Conservation (phyloP, 2,888 invertebrate species). For the Rhopalosiphum nymphaeae region DNA sequence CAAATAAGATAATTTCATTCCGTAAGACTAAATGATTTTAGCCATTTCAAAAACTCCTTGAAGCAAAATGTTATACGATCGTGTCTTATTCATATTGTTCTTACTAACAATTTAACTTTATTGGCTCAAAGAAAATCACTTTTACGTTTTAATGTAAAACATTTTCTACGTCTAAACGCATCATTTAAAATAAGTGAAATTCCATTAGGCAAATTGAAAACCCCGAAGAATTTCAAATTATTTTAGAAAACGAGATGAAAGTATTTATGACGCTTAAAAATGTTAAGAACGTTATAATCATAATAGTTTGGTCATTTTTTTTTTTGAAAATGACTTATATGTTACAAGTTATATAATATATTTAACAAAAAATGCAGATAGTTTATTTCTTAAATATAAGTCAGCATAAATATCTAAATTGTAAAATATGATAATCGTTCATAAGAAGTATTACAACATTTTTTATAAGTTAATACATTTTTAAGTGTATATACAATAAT, state of each 20-base stretch:
- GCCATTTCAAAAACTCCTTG: constrained; percentile 42
- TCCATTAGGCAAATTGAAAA: constrained; percentile 62
- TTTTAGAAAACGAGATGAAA: constrained; percentile 13
- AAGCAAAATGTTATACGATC: constrained; percentile 30
- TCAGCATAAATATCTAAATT: neutral
- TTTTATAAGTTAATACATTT: neutral
- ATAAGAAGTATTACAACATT: neutral
- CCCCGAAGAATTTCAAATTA: neutral
- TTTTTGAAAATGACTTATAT: neutral
- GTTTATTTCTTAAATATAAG: neutral
- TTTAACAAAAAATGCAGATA: neutral
- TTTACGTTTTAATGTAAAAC: constrained; percentile 38
- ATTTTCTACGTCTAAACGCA: neutral
- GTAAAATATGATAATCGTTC: neutral
- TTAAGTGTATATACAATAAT: neutral
- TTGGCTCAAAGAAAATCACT: constrained; percentile 28
- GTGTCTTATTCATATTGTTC: constrained; percentile 31
- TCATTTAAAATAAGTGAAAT: constrained; percentile 47
- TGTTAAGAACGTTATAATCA: neutral
- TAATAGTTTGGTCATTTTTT: neutral
- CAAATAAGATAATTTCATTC: constrained; percentile 50
- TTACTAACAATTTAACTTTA: constrained; percentile 33
- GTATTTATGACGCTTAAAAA: neutral
- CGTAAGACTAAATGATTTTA: constrained; percentile 50
- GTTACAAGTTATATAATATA: neutral